Evolutionary conservation across 2,113 vertebrate species (phyloP).

Genomic region (Varanus salvator): DNA sequence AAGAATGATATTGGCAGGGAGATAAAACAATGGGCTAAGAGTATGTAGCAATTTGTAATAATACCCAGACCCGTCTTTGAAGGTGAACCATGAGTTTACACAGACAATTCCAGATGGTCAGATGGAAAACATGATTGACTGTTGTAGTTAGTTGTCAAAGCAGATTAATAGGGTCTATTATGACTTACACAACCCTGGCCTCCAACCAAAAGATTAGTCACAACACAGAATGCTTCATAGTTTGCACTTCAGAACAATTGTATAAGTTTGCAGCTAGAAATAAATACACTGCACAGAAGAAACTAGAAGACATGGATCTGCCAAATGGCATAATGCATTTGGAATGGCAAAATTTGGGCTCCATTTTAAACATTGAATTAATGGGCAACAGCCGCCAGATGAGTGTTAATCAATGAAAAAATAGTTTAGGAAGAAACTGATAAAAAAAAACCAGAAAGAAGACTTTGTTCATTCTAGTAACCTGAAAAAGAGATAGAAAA

Average conservation of each 20-base stretch:
- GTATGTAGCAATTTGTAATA: slow-evolving; percentile 31
- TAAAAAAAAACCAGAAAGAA: no score
- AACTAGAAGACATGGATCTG: not conserved
- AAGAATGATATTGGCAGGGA: slow-evolving; percentile 10
- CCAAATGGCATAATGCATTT: not conserved
- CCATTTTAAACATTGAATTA: not conserved
- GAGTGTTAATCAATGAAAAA: not conserved
- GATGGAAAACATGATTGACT: slow-evolving; percentile 50
- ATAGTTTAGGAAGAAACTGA: no score
- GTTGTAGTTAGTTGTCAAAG: slow-evolving; percentile 36
- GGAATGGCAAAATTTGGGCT: not conserved
- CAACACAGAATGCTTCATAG: not conserved
- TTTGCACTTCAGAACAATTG: not conserved
- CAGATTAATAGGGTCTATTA: slow-evolving; percentile 37
- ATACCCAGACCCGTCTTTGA: slow-evolving; percentile 39
- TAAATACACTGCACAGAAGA: not conserved
- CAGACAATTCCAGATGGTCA: slow-evolving; percentile 31
- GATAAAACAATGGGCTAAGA: slow-evolving; percentile 49
- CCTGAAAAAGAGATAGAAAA: no score
- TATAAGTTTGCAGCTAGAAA: not conserved
- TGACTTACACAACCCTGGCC: slow-evolving; percentile 26
- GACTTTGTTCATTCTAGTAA: no score
- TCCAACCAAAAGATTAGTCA: slow-evolving; percentile 39
- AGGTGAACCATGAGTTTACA: slow-evolving; percentile 36
- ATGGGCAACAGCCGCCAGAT: not conserved